Evolutionary conservation across 92 coral and sea anemone species (phyloP).

Genomic region (Parazoanthus atlanticus): DNA sequence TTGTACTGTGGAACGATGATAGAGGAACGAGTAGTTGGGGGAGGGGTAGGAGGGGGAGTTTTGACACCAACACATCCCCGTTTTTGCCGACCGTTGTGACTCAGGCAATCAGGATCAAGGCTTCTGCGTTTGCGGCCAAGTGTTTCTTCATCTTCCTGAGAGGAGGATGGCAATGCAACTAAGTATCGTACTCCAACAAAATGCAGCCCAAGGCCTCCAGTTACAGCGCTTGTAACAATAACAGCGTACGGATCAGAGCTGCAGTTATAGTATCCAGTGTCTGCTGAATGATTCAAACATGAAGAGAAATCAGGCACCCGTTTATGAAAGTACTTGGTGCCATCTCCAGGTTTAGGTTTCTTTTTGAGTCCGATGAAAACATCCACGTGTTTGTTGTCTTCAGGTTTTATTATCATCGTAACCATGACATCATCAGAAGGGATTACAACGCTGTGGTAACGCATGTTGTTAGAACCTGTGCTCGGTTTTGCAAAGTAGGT

Average conservation of each 20-base stretch:
- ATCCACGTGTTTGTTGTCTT: slow-evolving; percentile 49
- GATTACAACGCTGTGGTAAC: slow-evolving; percentile 61
- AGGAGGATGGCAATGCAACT: background rate
- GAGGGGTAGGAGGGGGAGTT: slow-evolving; percentile 81
- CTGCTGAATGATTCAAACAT: slow-evolving; percentile 44
- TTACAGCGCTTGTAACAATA: slow-evolving; percentile 57
- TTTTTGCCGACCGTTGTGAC: slow-evolving; percentile 56
- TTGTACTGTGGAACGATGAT: slow-evolving; percentile 66
- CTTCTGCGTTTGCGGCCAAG: slow-evolving; percentile 42
- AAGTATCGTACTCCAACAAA: slow-evolving; percentile 62
- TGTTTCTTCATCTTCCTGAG: background rate
- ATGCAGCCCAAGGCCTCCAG: slow-evolving; percentile 70
- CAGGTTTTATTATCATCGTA: slow-evolving; percentile 57
- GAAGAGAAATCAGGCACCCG: slow-evolving; percentile 61
- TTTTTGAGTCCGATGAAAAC: slow-evolving; percentile 51
- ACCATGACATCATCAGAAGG: slow-evolving; percentile 58
- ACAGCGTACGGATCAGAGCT: slow-evolving; percentile 62
- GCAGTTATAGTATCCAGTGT: slow-evolving; percentile 30
- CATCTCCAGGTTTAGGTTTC: slow-evolving; percentile 63
- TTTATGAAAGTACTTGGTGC: slow-evolving; percentile 40
- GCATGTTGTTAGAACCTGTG: slow-evolving; percentile 62
- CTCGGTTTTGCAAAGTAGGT: slow-evolving; percentile 76
- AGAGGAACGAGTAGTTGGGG: slow-evolving; percentile 50
- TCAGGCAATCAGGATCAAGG: slow-evolving; percentile 52
- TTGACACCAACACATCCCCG: slow-evolving; percentile 80